These are phyloP conservation scores for Leptoclinus maculatus DNA, from an alignment of 2,797 vertebrate species.

Conservation along the genomic window DNA sequence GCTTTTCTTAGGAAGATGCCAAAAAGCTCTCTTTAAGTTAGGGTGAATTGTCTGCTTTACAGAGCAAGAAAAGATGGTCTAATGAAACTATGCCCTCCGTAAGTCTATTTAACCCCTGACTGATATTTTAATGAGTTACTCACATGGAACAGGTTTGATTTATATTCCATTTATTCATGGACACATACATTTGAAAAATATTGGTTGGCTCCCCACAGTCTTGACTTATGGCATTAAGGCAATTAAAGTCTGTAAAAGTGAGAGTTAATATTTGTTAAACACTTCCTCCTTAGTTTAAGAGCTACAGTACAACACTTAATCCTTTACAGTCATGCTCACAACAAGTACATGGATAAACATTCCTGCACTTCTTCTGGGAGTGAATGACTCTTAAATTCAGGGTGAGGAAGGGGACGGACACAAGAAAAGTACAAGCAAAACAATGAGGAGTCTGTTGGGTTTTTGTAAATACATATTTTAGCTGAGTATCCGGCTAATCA, in stretches of 20 bases:
- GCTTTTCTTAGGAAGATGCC: constrained; percentile 44
- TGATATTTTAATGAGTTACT: constrained; percentile 64
- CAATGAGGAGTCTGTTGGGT: constrained; percentile 24
- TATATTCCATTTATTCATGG: constrained; percentile 51
- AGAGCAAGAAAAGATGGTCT: constrained; percentile 53
- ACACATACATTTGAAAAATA: constrained; percentile 35
- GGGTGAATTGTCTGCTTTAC: constrained; percentile 43
- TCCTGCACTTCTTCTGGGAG: not conserved
- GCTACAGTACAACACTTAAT: not conserved
- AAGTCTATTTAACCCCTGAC: constrained; percentile 60
- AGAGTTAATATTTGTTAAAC: constrained; percentile 36
- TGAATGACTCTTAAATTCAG: not conserved
- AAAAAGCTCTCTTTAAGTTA: constrained; percentile 50
- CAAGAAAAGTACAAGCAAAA: constrained; percentile 17
- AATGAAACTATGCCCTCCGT: constrained; percentile 59
- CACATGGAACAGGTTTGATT: constrained; percentile 60
- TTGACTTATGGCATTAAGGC: constrained; percentile 33
- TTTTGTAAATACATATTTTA: constrained; percentile 43
- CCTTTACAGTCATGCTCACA: constrained; percentile 9
- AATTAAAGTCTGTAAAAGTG: constrained; percentile 27
- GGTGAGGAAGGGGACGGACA: constrained; percentile 10
- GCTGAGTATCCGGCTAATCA: constrained; percentile 44
- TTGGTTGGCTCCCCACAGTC: constrained; percentile 9
- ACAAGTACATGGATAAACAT: constrained; percentile 9
- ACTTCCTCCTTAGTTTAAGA: not conserved